These are phyloP conservation scores for Macquaria australasica DNA, from an alignment of 2,113 vertebrate genomes.

Conservation along the genomic window DNA sequence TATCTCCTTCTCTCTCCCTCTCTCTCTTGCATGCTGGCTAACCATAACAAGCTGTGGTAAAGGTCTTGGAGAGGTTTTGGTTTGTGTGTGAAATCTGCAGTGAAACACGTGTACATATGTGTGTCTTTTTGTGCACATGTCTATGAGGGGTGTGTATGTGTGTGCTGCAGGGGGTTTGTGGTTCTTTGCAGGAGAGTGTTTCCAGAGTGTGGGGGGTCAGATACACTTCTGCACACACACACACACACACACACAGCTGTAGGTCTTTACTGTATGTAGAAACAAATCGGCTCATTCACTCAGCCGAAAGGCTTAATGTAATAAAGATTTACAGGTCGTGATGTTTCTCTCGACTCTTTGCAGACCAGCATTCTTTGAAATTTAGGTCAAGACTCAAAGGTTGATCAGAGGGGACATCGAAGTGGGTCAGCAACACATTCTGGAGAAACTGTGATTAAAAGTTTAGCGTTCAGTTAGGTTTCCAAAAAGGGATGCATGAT, in stretches of 20 bases:
- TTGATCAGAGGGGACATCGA: constrained; percentile 36
- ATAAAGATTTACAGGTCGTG: constrained; percentile 52
- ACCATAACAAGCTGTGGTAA: constrained; percentile 70
- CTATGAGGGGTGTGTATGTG: not conserved
- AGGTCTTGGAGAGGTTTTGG: constrained; percentile 43
- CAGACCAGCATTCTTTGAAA: constrained; percentile 41
- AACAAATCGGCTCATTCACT: constrained; percentile 55
- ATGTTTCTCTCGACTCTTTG: constrained; percentile 34
- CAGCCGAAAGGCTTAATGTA: constrained; percentile 33
- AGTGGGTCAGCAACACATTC: constrained; percentile 45
- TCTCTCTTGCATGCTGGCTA: constrained; percentile 21
- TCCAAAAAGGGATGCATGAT: not conserved
- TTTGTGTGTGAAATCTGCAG: constrained; percentile 41
- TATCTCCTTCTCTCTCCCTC: constrained; percentile 8
- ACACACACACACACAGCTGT: not conserved
- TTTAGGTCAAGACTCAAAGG: constrained; percentile 51
- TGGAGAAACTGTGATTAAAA: not conserved
- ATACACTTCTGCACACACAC: not conserved
- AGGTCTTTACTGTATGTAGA: constrained; percentile 36
- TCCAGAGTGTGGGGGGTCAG: constrained; percentile 57
- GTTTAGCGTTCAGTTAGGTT: constrained; percentile 4
- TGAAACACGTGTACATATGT: constrained; percentile 6
- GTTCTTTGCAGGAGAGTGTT: constrained; percentile 70
- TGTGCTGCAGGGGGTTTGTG: constrained; percentile 36
- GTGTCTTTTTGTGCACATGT: not conserved